Conservation (phyloP, 2,888 invertebrate species). For the Mesorhabditis belari region DNA sequence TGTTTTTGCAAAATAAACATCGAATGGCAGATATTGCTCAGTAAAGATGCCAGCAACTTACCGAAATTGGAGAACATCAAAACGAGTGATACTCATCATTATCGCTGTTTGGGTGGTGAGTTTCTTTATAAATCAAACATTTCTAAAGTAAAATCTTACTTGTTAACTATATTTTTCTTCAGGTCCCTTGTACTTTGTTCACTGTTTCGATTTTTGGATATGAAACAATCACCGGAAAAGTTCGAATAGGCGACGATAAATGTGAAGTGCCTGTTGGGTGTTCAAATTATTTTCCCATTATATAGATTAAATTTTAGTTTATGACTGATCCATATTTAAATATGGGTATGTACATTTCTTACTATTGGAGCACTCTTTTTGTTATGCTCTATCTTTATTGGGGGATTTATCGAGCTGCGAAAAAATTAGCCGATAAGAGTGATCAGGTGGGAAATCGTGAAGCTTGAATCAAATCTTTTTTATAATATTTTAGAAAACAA, state of each 20-base stretch:
- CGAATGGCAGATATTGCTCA: slow-evolving; percentile 70
- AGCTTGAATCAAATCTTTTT: not conserved
- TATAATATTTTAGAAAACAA: slow-evolving; percentile 46
- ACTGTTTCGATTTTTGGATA: slow-evolving; percentile 97
- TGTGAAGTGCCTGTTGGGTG: slow-evolving; percentile 65
- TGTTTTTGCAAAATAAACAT: not conserved
- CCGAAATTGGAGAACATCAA: slow-evolving; percentile 71
- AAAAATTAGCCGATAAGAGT: slow-evolving; percentile 46
- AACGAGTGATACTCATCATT: slow-evolving; percentile 45
- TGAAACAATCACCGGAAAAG: slow-evolving; percentile 84
- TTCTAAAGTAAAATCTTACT: slow-evolving; percentile 6
- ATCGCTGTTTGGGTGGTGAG: slow-evolving; percentile 46
- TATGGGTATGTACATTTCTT: slow-evolving; percentile 64
- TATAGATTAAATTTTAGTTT: slow-evolving; percentile 70
- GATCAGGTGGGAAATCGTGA: slow-evolving; percentile 22
- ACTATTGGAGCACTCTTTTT: slow-evolving; percentile 93
- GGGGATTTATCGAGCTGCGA: slow-evolving; percentile 56
- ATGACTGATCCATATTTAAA: slow-evolving; percentile 93
- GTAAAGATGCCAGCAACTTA: slow-evolving; percentile 96
- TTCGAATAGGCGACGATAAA: slow-evolving; percentile 42
- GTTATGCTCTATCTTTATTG: slow-evolving; percentile 91
- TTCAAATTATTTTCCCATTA: slow-evolving; percentile 78
- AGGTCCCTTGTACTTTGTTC: slow-evolving; percentile 81
- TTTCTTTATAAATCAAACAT: not conserved
- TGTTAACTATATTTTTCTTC: slow-evolving; percentile 2